Evolutionary conservation across 2,888 invertebrate genomes (phyloP).

Genomic region (Sarcophaga carnaria): DNA sequence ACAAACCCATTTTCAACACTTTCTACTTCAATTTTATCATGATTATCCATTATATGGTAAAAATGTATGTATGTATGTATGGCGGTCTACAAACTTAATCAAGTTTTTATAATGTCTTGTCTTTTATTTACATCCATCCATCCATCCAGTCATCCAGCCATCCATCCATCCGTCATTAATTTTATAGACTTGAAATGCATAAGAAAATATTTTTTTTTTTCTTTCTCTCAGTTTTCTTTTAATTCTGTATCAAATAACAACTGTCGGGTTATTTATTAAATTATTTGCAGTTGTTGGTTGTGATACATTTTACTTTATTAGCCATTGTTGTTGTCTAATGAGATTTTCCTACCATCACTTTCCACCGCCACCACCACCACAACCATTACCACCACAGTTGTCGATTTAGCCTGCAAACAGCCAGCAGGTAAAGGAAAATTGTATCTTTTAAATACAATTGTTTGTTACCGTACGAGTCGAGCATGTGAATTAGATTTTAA

Average conservation of each 20-base stretch:
- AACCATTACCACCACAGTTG: background rate
- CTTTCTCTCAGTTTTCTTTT: background rate
- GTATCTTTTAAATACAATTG: conserved; percentile 47
- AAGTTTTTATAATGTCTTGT: conserved; percentile 39
- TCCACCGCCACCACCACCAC: background rate
- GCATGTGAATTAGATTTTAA: conserved; percentile 63
- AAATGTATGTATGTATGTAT: background rate
- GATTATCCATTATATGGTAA: background rate
- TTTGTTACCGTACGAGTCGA: conserved; percentile 1
- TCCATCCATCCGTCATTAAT: background rate
- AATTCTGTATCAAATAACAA: conserved; percentile 57
- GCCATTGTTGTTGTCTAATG: conserved; percentile 43
- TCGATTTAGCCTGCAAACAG: background rate
- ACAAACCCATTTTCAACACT: conserved; percentile 61
- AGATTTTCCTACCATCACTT: conserved; percentile 10
- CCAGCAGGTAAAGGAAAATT: conserved; percentile 33
- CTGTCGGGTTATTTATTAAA: conserved; percentile 52
- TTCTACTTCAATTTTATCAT: conserved; percentile 58
- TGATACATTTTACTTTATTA: conserved; percentile 58
- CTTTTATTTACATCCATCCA: conserved; percentile 11
- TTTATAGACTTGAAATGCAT: background rate
- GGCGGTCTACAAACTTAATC: conserved; percentile 49
- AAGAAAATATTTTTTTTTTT: background rate
- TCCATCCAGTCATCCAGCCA: conserved; percentile 17
- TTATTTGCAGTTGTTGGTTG: conserved; percentile 45